These are phyloP conservation scores for Boloria selene DNA, from an alignment of 2,888 invertebrate species.

Conservation along the genomic window DNA sequence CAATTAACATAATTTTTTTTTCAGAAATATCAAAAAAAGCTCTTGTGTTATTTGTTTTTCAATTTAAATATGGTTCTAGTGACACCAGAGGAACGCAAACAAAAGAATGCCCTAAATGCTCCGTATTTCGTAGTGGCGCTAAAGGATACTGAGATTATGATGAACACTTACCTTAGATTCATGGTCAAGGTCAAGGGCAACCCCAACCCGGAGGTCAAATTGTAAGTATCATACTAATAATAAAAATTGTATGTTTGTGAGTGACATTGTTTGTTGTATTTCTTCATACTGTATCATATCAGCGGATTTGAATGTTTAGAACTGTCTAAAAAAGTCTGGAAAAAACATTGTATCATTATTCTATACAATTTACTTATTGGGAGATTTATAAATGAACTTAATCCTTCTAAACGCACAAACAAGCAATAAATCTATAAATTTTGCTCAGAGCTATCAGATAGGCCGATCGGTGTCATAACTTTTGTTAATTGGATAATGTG, in stretches of 20 bases:
- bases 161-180: conserved; percentile 93
- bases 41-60: background rate
- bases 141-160: conserved; percentile 93
- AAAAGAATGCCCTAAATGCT: conserved; percentile 86
- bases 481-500: too few relatives aligned
- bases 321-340: too few relatives aligned
- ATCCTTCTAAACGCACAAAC: too few relatives aligned
- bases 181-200: conserved; percentile 94
- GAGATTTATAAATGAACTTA: too few relatives aligned
- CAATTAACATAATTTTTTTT: conserved; percentile 11
- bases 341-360: too few relatives aligned
- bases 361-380: too few relatives aligned
- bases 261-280: too few relatives aligned
- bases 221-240: conserved; percentile 85
- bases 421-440: too few relatives aligned
- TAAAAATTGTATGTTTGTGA: background rate
- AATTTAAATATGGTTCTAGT: conserved; percentile 69
- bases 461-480: too few relatives aligned
- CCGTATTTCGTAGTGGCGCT: conserved; percentile 93
- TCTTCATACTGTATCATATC: too few relatives aligned
- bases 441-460: too few relatives aligned
- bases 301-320: too few relatives aligned
- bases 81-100: conserved; percentile 86
- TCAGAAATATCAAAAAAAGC: background rate
- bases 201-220: conserved; percentile 93